A percentile compares a stretch with the other conserved stretches of the same genome.
Conservation (phyloP, 2,888 invertebrate species). For the Epinotia bilunana region DNA sequence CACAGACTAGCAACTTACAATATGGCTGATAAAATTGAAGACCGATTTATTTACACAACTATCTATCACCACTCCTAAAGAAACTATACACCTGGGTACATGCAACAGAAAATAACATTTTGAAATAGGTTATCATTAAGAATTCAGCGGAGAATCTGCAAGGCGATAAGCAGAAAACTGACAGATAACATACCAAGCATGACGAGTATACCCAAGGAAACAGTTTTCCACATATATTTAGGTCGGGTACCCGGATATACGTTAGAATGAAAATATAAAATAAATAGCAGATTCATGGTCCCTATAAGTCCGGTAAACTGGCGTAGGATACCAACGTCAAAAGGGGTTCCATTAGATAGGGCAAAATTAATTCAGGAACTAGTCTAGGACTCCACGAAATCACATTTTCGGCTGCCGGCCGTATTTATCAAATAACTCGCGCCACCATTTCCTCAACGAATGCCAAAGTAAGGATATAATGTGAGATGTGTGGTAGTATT, state of each 20-base stretch:
- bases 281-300: neutral
- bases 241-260: neutral
- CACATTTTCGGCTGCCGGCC: slow-evolving; percentile 3
- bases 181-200: neutral
- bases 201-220: neutral
- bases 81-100: slow-evolving; percentile 4
- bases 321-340: neutral
- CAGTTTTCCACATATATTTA: neutral
- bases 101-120: slow-evolving; percentile 1
- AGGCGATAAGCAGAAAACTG: neutral
- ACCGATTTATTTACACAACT: slow-evolving; percentile 23
- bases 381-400: neutral
- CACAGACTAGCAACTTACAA: slow-evolving; percentile 35
- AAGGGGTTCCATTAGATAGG: neutral
- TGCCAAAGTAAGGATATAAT: neutral
- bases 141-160: neutral
- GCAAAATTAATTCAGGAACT: neutral
- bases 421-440: neutral
- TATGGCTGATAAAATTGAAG: slow-evolving; percentile 24
- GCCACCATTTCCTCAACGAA: neutral
- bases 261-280: neutral
- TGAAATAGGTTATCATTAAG: neutral
- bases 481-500: slow-evolving; percentile 23
- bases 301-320: neutral
- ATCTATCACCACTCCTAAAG: slow-evolving; percentile 11